Conservation (phyloP, 2,797 vertebrate genomes). For the Ceryle rudis region DNA sequence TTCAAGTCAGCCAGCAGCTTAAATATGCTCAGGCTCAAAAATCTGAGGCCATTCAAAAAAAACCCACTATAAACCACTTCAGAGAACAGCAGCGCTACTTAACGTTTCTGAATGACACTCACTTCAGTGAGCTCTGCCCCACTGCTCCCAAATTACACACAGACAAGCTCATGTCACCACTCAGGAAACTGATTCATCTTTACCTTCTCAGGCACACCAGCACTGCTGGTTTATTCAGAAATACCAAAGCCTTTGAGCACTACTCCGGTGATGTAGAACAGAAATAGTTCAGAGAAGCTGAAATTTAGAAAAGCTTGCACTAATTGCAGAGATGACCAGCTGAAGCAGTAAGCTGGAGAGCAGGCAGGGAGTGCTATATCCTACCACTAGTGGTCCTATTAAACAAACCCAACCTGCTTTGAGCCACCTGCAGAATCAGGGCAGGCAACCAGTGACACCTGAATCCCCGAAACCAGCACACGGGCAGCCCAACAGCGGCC, state of each 20-base stretch:
- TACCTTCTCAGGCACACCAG: neutral
- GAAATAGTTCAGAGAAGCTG: neutral
- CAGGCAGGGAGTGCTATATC: neutral
- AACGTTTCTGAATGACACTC: accelerated
- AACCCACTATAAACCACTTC: neutral
- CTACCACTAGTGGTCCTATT: neutral
- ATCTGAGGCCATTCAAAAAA: neutral
- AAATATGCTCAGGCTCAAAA: neutral
- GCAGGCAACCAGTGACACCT: neutral
- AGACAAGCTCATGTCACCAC: accelerated
- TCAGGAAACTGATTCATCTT: neutral
- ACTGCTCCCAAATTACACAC: neutral
- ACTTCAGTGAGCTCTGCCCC: neutral
- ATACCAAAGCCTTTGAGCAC: neutral
- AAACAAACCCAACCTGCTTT: neutral
- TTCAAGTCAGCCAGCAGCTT: neutral
- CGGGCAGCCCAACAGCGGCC: neutral
- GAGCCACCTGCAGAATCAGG: neutral
- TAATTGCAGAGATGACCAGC: neutral
- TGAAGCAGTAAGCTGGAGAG: neutral
- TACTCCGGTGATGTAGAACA: neutral
- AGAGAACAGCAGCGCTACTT: neutral
- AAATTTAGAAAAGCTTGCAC: neutral
- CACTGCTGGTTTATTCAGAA: neutral
- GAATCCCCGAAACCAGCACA: neutral